These are phyloP conservation scores for Eupithecia centaureata DNA, from an alignment of 2,888 invertebrate species.

Conservation along the genomic window DNA sequence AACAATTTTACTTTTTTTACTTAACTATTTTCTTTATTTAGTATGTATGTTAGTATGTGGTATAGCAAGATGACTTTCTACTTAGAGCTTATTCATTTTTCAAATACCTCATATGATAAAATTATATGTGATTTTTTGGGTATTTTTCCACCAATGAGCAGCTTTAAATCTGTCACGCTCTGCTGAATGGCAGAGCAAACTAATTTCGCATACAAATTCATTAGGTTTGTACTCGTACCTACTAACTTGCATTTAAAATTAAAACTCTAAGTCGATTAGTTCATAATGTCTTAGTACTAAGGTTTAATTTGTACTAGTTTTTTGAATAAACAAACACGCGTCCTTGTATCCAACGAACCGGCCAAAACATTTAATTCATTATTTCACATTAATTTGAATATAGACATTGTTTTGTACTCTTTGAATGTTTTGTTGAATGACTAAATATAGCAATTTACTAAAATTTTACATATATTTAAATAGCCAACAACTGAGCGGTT, in stretches of 20 bases:
- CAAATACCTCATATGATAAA: background rate
- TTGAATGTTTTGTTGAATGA: conserved; percentile 7
- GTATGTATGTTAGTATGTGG: too few relatives aligned
- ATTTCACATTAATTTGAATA: conserved; percentile 60
- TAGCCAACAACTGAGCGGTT: background rate
- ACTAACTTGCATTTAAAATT: background rate
- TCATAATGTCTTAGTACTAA: background rate
- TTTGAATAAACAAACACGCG: conserved; percentile 23
- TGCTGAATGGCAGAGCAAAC: conserved; percentile 6
- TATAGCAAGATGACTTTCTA: too few relatives aligned
- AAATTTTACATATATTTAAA: background rate
- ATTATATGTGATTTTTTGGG: background rate
- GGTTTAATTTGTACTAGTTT: background rate
- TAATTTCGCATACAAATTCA: conserved; percentile 10
- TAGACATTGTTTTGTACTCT: conserved; percentile 45
- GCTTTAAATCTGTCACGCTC: conserved; percentile 1
- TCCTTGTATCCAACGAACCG: conserved; percentile 56
- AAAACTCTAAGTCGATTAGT: background rate
- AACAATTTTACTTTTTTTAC: too few relatives aligned
- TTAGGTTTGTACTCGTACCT: background rate
- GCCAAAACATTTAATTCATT: conserved; percentile 66
- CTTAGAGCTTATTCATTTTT: background rate
- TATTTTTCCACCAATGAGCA: conserved; percentile 9
- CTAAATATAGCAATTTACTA: background rate
- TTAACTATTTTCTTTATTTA: too few relatives aligned